Evolutionary conservation across 2,113 vertebrate species (phyloP), one percentile per base, ranked within the genome.

Genomic region (Prochilodus magdalenae): DNA sequence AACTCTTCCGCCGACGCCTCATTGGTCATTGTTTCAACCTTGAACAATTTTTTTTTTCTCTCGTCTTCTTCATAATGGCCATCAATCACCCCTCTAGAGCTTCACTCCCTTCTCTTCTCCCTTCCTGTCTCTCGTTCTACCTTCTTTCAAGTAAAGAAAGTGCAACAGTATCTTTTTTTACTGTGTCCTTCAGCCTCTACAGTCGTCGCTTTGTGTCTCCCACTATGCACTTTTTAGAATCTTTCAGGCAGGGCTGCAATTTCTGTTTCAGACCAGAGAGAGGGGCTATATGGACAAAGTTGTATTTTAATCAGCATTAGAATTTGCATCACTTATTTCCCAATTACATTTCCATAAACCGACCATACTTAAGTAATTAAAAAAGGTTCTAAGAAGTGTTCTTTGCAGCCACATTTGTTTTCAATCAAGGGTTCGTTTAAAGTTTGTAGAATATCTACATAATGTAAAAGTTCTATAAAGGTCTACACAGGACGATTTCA

Each of bases 21-120:
- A 83, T 85, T 87, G 86, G 80, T 91, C 89, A 85, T 82, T 84
- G 87, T 88, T 91, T 91, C 87, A 90, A 86, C 89, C 86, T 89
- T 90, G 81, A 85, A 78, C 16, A n/a, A 70, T 79, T 87, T 60
- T 81, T 75, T 49, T 73, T n/a, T 14, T 47, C 18, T 14, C 49
- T 75, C 10, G 22, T 57, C 70, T 74, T 40, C 73, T 88, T 88
- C 82, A 87, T 86, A 69, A 51, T n/a, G 11, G 5, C 60, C 75
- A 91, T 91, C 77, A 80, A 87, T 93, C 91, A 90, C 75, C 59
- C 63, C 77, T 24, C 29, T 26, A 70, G 27, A 36, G 6, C 69
- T 67, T 79, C 30, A 71, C 22, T 74, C 18, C 14, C 12, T 73
- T 74, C 60, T 63, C 80, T 27, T 55, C 26, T 33, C 62, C 24